Percentiles rank a stretch among this genome's conserved stretches.
Conservation (phyloP, 2,113 vertebrate genomes). For the Myrmecophaga tridactyla region DNA sequence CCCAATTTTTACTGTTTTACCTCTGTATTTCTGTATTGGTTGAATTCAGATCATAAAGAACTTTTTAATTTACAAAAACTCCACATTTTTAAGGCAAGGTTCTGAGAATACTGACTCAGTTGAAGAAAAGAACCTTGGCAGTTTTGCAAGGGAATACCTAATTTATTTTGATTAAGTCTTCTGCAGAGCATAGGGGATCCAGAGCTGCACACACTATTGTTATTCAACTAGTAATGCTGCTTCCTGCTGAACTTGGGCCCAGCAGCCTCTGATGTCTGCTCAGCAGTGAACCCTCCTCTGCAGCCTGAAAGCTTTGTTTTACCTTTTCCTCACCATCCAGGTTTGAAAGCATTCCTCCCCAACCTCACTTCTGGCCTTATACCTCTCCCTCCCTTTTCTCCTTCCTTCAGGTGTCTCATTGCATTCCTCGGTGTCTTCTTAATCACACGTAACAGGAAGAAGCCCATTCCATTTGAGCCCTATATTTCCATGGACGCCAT, state of each 20-base stretch:
- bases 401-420: conserved; percentile 84
- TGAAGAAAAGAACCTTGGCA: not conserved
- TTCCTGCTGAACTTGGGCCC: not conserved
- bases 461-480: conserved; percentile 91
- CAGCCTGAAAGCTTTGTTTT: accelerated
- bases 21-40: not conserved
- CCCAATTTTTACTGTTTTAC: not conserved
- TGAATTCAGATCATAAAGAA: not conserved
- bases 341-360: not conserved
- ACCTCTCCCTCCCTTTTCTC: not conserved
- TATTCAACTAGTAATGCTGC: not conserved
- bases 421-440: conserved; percentile 95
- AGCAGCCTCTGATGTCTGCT: not conserved
- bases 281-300: accelerated
- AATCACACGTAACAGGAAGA: conserved; percentile 93
- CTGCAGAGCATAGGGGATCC: not conserved
- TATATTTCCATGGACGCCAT: conserved; percentile 96
- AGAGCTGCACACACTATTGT: not conserved
- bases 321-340: accelerated
- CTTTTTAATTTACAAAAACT: not conserved
- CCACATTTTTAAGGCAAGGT: not conserved
- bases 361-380: not conserved
- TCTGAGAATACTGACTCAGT: not conserved
- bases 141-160: not conserved
- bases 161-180: not conserved